Percentiles rank a stretch among this genome's conserved stretches.
phyloP scores from a whole-genome alignment of 2,113 vertebrate genomes.

The human (Homo sapiens) region DNA sequence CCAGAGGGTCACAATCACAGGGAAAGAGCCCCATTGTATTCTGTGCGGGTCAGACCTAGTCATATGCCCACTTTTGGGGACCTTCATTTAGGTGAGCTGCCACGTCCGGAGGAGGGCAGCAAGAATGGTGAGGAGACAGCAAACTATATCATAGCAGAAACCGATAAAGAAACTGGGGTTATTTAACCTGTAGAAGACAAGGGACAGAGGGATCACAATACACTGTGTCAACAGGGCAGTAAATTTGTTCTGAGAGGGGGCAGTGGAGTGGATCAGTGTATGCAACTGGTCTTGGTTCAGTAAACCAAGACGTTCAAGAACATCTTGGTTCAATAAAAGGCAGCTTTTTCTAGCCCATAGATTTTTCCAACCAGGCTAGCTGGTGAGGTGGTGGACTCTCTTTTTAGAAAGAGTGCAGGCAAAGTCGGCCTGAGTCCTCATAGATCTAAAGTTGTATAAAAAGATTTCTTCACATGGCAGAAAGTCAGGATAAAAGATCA shows the following conservation, averaged over 20 bases:
- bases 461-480: not conserved
- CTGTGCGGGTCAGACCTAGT: not conserved
- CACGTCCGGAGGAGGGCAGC: slow-evolving; percentile 1
- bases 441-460: not conserved
- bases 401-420: not conserved
- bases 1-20: slow-evolving; percentile 5
- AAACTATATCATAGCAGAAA: not conserved
- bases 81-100: not conserved
- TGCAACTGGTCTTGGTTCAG: not conserved
- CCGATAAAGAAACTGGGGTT: not conserved
- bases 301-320: too few species aligned
- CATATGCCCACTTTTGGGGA: not conserved
- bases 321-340: not conserved
- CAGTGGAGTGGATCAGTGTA: not conserved
- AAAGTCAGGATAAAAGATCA: not conserved
- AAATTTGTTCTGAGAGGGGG: not conserved
- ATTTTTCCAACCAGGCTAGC: not conserved
- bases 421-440: not conserved
- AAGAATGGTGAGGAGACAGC: slow-evolving; percentile 50
- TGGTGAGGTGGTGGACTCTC: not conserved
- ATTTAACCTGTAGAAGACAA: not conserved
- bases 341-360: not conserved
- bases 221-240: not conserved
- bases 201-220: not conserved
- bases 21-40: not conserved